Evolutionary conservation across 2,797 vertebrate species (phyloP).

Genomic region (Calcarius lapponicus): DNA sequence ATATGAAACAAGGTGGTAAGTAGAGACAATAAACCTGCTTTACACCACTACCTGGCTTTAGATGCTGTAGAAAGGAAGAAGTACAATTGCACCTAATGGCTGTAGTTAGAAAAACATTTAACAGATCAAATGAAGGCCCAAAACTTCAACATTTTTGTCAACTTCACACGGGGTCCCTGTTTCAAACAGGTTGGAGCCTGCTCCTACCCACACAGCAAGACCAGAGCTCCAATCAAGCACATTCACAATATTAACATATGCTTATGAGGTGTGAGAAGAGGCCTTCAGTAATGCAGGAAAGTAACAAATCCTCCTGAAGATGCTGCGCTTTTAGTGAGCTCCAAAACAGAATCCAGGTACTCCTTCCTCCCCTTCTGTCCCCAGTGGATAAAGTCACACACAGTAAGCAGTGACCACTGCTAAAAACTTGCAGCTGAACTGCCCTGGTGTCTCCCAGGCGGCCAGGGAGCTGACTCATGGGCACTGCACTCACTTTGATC

Average conservation of each 20-base stretch:
- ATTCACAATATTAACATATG: background rate
- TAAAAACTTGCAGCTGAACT: background rate
- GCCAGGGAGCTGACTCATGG: background rate
- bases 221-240: background rate
- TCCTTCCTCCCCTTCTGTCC: background rate
- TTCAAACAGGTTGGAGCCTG: background rate
- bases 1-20: background rate
- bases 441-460: rapidly evolving
- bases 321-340: background rate
- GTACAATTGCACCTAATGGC: background rate
- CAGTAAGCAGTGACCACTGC: background rate
- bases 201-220: rapidly evolving
- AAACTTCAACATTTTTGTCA: background rate
- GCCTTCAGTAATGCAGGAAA: background rate
- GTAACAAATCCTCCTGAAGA: background rate
- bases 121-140: background rate
- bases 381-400: background rate
- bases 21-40: background rate
- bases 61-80: background rate
- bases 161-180: rapidly evolving
- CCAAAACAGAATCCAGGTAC: background rate
- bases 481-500: background rate
- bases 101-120: background rate
- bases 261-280: background rate
- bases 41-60: background rate